phyloP scores from a whole-genome alignment of 1,140 invertebrate genomes.

The Apis florea region DNA sequence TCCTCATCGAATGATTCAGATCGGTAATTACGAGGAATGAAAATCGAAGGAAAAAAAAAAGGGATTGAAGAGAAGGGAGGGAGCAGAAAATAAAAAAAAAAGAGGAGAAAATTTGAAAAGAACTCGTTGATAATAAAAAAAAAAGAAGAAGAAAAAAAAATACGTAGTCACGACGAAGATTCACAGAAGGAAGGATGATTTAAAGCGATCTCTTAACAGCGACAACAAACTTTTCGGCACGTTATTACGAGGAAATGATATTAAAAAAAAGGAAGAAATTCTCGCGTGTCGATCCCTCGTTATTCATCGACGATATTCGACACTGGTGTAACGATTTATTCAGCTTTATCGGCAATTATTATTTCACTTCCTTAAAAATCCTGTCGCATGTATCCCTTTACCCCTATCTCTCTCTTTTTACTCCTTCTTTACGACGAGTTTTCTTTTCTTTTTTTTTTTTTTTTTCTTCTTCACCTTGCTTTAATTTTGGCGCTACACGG shows the following conservation, averaged over 20 bases:
- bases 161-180: background rate
- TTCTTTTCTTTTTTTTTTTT: too few relatives aligned
- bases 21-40: constrained; percentile 13
- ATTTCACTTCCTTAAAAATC: constrained; percentile 32
- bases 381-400: background rate
- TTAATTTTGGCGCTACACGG: constrained; percentile 49
- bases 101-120: background rate
- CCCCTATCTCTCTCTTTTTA: background rate
- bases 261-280: constrained; percentile 16
- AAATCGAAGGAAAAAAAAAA: background rate
- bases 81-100: background rate
- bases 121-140: background rate
- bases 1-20: constrained; percentile 1
- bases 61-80: too few relatives aligned
- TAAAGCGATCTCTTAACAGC: constrained; percentile 33
- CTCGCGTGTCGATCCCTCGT: constrained; percentile 56
- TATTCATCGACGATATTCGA: constrained; percentile 48
- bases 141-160: background rate
- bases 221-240: constrained; percentile 47
- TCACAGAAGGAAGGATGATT: constrained; percentile 44
- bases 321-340: constrained; percentile 38
- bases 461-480: background rate
- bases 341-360: constrained; percentile 38
- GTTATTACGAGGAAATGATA: constrained; percentile 51
- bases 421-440: background rate